Evolutionary conservation across 2,888 invertebrate genomes (phyloP), one percentile per base, ranked within the genome.

Genomic region (Lamellibrachia columna): DNA sequence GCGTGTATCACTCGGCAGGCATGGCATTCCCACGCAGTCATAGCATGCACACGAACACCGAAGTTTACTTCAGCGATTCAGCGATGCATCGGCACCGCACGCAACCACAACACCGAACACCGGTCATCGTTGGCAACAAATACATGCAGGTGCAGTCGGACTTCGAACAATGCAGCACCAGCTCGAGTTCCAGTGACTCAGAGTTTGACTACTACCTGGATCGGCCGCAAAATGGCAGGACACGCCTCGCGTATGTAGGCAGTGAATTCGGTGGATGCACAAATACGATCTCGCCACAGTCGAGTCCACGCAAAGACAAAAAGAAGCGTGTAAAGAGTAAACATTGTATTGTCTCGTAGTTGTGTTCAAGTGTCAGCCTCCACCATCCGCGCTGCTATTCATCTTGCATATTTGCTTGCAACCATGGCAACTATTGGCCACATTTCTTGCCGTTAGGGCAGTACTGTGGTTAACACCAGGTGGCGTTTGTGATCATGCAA

Each of bases 161-260:
- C 91, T 98, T 97, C 94, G 98, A 98, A 96, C 98, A 98, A 95
- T 99, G 98, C 96, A 98, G 98, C 90, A 98, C 99, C 22, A 99
- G 99, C 94, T 97, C 97, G 53, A 96, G 96, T 93, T 96, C 96
- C 90, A 97, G 97, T 94, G 98, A 98, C 53, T 98, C 98, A 28
- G 98, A 98, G 92, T 96, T 96, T 92, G 98, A 98, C 94, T 98
- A 98, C 96, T 98, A 98, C 93, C 98, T 98, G 94, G 96, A 96
- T 93, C 97, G 98, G 95, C 98, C 98, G 4, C 98, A 98, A 90
- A 97, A 98, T 94, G 97, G 98, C 93, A 90, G 98, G 90, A 98
- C 98, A 22, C 97, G 98, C 94, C 98, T 98, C 95, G 98, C 98
- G 11, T 99, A 99, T 97, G 98, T 99, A 94, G 98, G 98, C 94